A percentile compares a stretch with the other conserved stretches of the same genome.
These are phyloP conservation scores for Formicarius rufipectus DNA, from an alignment of 2,113 vertebrate genomes.

Conservation along the genomic window DNA sequence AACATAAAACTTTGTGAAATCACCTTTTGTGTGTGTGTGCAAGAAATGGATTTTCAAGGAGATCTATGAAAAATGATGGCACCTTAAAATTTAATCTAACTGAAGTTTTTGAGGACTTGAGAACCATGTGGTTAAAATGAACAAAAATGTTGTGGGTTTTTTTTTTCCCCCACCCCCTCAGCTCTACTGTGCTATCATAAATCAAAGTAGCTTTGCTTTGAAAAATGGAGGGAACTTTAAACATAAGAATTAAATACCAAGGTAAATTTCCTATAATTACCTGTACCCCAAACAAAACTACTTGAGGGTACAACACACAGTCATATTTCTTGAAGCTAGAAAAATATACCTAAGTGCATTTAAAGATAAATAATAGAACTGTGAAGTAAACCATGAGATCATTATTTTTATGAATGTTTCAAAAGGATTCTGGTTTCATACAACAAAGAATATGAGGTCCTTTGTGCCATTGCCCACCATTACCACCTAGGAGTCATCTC, in stretches of 20 bases:
- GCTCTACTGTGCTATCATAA: not conserved
- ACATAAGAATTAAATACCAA: not conserved
- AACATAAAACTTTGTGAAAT: constrained; percentile 4
- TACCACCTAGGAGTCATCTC: not conserved
- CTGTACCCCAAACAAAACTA: not conserved
- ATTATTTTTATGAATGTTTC: constrained; percentile 16
- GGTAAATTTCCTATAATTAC: not conserved
- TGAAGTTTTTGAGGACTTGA: not conserved
- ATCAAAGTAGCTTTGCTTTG: not conserved
- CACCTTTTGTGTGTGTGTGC: not conserved
- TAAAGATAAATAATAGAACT: constrained; percentile 39
- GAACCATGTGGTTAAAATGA: not conserved
- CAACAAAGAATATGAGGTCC: not conserved
- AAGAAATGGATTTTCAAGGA: constrained; percentile 47
- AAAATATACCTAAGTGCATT: not conserved
- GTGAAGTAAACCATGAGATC: constrained; percentile 39
- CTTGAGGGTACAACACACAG: not conserved
- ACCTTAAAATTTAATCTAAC: not conserved
- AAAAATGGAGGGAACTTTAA: not conserved
- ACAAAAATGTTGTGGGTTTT: not conserved
- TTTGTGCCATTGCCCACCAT: not conserved
- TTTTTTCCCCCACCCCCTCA: not conserved
- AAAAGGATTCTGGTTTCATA: constrained; percentile 13
- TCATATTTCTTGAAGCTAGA: not conserved
- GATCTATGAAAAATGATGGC: not conserved